These are phyloP conservation scores for Carassius carassius DNA, from an alignment of 2,113 vertebrate genomes.

Conservation along the genomic window DNA sequence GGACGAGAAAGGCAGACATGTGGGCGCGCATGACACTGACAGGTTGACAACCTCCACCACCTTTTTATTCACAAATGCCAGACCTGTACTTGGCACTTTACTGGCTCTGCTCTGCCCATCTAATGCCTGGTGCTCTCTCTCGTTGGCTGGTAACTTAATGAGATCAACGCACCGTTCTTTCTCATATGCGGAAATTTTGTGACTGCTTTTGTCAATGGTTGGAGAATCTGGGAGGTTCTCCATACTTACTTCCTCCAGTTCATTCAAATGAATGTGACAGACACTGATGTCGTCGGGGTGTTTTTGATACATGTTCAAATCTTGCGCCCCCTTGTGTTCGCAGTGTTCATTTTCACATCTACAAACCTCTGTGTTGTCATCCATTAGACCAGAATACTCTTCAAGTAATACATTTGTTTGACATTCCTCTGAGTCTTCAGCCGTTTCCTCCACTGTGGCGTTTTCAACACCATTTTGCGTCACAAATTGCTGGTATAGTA, in stretches of 20 bases:
- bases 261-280: conserved; percentile 53
- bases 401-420: conserved; percentile 25
- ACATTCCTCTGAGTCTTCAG: conserved; percentile 34
- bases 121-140: conserved; percentile 50
- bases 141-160: conserved; percentile 48
- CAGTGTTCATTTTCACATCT: conserved; percentile 56
- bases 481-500: conserved; percentile 58
- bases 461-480: conserved; percentile 49
- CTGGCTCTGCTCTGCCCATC: conserved; percentile 67
- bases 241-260: conserved; percentile 43
- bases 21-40: conserved; percentile 94
- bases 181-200: conserved; percentile 51
- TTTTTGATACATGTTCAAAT: conserved; percentile 38
- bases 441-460: conserved; percentile 37
- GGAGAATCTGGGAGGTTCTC: conserved; percentile 29
- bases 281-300: conserved; percentile 57
- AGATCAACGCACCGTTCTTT: conserved; percentile 27
- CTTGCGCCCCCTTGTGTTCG: conserved; percentile 55
- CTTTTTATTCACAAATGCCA: conserved; percentile 85
- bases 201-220: background rate
- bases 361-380: conserved; percentile 53
- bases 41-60: conserved; percentile 91
- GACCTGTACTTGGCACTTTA: conserved; percentile 70
- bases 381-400: conserved; percentile 58
- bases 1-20: conserved; percentile 95